Percentiles rank a stretch among this genome's conserved stretches.
These are phyloP conservation scores for Herpetotheres cachinnans DNA, from an alignment of 2,113 vertebrate genomes.

Conservation along the genomic window DNA sequence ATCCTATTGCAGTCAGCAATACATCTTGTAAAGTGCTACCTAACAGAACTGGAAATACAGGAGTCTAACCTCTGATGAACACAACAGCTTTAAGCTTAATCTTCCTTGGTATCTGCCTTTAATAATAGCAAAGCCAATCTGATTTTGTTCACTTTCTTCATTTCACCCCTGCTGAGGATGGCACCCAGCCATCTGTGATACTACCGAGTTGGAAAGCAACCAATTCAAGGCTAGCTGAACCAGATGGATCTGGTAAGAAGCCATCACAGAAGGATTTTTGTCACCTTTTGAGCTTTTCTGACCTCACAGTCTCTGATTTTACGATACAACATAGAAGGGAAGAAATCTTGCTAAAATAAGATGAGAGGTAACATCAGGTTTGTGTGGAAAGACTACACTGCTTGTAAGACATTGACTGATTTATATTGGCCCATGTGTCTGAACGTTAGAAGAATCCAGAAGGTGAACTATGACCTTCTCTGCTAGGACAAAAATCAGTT, in stretches of 20 bases:
- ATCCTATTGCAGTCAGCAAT: background rate
- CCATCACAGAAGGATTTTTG: background rate
- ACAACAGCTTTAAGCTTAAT: background rate
- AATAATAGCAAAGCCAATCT: slow-evolving; percentile 15
- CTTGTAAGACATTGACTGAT: background rate
- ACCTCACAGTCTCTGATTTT: background rate
- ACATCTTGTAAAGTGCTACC: background rate
- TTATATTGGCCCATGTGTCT: background rate
- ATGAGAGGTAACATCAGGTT: background rate
- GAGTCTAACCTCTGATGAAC: background rate
- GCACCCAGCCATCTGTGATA: background rate
- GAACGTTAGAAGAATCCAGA: background rate
- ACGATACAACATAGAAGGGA: background rate
- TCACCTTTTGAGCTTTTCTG: background rate
- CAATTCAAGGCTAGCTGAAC: background rate
- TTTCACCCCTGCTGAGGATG: background rate
- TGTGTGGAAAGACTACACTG: background rate
- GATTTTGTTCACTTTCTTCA: slow-evolving; percentile 25
- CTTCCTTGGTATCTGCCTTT: background rate
- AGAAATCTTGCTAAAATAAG: background rate
- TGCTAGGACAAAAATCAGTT: background rate
- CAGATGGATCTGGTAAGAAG: background rate
- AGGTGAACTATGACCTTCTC: background rate
- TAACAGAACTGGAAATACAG: background rate
- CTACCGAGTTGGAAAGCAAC: background rate